Conservation (phyloP, 2,888 invertebrate genomes). For the Isotomurus palustris region DNA sequence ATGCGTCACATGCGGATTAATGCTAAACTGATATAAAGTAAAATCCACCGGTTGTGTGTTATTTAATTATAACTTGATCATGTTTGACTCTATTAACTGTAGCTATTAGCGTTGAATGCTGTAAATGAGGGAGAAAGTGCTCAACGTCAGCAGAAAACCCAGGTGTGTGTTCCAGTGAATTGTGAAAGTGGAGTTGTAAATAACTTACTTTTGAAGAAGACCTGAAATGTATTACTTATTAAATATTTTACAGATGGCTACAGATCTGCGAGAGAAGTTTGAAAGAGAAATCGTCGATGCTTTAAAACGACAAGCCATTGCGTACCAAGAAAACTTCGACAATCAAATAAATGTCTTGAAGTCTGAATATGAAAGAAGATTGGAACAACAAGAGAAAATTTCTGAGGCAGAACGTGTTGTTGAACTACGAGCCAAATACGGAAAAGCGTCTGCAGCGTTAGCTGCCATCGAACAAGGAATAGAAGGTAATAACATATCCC, state of each 20-base stretch:
- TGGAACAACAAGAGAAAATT: conserved; percentile 21
- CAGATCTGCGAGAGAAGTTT: conserved; percentile 2
- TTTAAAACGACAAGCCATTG: conserved; percentile 25
- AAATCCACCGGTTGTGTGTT: too few relatives aligned
- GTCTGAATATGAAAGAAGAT: conserved; percentile 33
- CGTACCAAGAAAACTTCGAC: conserved; percentile 34
- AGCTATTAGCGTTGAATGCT: too few relatives aligned
- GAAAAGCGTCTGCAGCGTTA: conserved; percentile 34
- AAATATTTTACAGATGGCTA: conserved; percentile 2
- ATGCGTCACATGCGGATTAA: too few relatives aligned
- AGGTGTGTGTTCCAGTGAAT: too few relatives aligned
- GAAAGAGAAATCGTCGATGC: conserved; percentile 7
- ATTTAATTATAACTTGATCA: too few relatives aligned
- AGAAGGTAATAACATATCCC: conserved; percentile 23
- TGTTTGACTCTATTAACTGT: too few relatives aligned
- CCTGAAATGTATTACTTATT: too few relatives aligned
- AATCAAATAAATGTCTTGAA: conserved; percentile 19
- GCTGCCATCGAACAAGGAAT: conserved; percentile 38
- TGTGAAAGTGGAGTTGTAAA: too few relatives aligned
- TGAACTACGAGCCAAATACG: conserved; percentile 37
- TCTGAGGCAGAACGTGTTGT: conserved; percentile 37
- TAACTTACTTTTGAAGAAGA: too few relatives aligned
- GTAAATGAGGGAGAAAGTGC: too few relatives aligned
- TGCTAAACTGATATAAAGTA: too few relatives aligned
- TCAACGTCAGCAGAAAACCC: too few relatives aligned